Evolutionary conservation across 2,888 invertebrate species (phyloP).

Genomic region (Magallana nippona): DNA sequence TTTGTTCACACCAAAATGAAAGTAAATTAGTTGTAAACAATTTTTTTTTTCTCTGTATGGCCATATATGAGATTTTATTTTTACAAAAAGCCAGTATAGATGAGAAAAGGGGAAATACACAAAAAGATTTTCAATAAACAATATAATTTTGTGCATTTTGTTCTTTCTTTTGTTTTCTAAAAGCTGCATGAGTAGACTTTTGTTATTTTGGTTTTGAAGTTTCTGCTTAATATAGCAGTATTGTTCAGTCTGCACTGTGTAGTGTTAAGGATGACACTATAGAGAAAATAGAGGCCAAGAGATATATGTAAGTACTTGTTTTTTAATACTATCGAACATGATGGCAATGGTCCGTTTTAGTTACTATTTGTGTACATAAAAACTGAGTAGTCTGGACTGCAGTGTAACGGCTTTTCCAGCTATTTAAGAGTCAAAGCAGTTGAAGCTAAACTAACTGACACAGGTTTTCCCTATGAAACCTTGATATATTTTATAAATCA

Average conservation of each 20-base stretch:
- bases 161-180: not conserved
- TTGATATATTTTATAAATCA: no score
- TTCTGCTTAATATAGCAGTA: conserved; percentile 18
- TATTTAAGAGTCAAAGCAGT: no score
- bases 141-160: conserved; percentile 20
- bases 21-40: not conserved
- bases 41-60: not conserved
- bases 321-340: not conserved
- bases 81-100: not conserved
- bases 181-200: not conserved
- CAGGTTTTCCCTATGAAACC: no score
- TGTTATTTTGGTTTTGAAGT: not conserved
- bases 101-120: not conserved
- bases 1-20: not conserved
- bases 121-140: conserved; percentile 3
- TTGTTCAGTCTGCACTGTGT: not conserved
- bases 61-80: conserved; percentile 17
- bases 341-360: no score
- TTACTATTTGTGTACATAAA: no score
- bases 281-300: not conserved
- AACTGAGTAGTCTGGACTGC: no score
- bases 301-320: not conserved
- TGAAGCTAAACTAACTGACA: no score
- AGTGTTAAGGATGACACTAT: not conserved
- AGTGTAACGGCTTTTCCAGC: no score